A percentile compares a stretch with the other conserved stretches of the same genome.
Conservation (phyloP, 1,140 invertebrate species). For the Metopolophium dirhodum region DNA sequence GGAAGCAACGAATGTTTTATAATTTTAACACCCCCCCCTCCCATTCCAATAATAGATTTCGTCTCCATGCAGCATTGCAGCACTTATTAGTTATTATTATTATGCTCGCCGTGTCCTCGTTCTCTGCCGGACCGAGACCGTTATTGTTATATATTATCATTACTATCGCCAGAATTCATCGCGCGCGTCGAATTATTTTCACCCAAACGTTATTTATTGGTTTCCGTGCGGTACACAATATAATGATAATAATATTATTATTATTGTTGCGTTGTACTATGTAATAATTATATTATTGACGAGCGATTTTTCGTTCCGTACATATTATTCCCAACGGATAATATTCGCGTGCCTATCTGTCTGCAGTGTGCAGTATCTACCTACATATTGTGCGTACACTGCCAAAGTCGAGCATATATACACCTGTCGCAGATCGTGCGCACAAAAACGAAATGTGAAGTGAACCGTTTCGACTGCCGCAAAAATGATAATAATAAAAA, state of each 20-base stretch:
- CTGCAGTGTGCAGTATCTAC: not conserved
- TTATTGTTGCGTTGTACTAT: not conserved
- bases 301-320: not conserved
- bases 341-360: not conserved
- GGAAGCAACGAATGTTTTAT: not conserved
- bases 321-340: not conserved
- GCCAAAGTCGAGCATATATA: not conserved
- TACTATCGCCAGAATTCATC: not conserved
- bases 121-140: slow-evolving; percentile 5
- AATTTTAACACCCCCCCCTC: not conserved
- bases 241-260: not conserved
- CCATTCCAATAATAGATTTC: not conserved
- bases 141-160: not conserved
- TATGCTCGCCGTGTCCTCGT: not conserved
- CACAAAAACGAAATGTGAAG: slow-evolving; percentile 35
- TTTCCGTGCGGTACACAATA: not conserved
- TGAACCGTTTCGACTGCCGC: slow-evolving; percentile 25
- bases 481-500: not conserved
- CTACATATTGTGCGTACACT: not conserved
- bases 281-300: not conserved
- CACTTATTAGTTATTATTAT: not conserved
- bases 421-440: not conserved
- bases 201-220: not conserved
- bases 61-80: not conserved
- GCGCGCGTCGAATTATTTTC: not conserved